A percentile compares a stretch with the other conserved stretches of the same genome.
Evolutionary conservation across 2,888 invertebrate species (phyloP).

Genomic region (Conistra vaccinii): DNA sequence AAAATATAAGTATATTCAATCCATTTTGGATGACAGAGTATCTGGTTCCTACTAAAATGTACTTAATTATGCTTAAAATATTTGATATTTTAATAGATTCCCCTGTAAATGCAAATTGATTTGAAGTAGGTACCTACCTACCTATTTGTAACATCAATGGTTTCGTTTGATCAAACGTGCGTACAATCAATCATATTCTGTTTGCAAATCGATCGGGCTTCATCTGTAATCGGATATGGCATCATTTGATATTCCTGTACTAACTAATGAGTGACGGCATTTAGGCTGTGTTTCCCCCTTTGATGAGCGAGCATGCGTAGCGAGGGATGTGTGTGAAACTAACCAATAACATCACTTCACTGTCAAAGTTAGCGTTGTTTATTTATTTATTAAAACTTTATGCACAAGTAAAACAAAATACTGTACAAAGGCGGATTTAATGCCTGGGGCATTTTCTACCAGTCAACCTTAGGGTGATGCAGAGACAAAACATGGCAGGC

Average conservation of each 20-base stretch:
- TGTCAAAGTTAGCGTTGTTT: no score
- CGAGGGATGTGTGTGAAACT: no score
- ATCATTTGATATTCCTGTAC: slow-evolving; percentile 18
- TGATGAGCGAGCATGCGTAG: no score
- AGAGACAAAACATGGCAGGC: no score
- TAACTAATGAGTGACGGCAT: slow-evolving; percentile 13
- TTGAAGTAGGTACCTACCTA: background rate
- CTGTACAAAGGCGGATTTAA: no score
- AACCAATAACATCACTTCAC: no score
- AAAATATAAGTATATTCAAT: background rate
- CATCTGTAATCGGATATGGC: slow-evolving; percentile 34
- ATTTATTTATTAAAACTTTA: no score
- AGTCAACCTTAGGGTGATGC: no score
- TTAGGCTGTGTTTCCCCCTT: no score
- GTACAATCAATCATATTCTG: slow-evolving; percentile 19
- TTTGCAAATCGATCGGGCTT: slow-evolving; percentile 30
- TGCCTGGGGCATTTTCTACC: no score
- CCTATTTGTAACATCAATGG: slow-evolving; percentile 20
- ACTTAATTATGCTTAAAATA: background rate
- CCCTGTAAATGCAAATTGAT: background rate
- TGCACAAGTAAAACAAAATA: no score
- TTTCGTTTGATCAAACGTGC: slow-evolving; percentile 13
- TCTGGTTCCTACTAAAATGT: background rate
- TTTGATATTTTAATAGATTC: background rate
- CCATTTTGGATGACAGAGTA: background rate